Evolutionary conservation across 2,113 vertebrate genomes (phyloP), one percentile per base, ranked within the genome.

Genomic region (Copsychus sechellarum): DNA sequence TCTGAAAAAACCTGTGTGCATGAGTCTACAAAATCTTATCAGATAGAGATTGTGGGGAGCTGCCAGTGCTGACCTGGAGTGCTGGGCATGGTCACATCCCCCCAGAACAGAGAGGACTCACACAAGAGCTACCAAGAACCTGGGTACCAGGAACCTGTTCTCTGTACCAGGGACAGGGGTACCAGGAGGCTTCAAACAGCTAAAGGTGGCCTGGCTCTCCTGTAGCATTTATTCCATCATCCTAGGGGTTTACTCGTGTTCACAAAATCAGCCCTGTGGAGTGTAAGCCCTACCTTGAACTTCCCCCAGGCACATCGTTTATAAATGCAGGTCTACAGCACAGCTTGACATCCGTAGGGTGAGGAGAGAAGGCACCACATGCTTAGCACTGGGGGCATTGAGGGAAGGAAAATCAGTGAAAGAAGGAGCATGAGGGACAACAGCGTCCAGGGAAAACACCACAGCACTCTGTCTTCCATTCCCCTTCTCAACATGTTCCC

Each of bases 281-380:
- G 7, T 16, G 10, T 33, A 70, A 92, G 3, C 43, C 19, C 47
- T 42, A 3, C 34, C 15, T 3, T 31, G 76, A 78, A 17, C 16
- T n/a, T 87, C 23, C 64, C 78, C 40, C 42, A 54, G 48, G 13
- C 33, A 78, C 26, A 33, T 9, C 0, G 14, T 71, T 60, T 58
- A 28, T 12, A 47, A 81, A 54, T 14, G 13, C 9, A 38, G 1
- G 0, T 22, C 29, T 50, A 23, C 19, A 34, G 9, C 3, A 2
- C 38, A 70, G 21, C 24, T 51, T 51, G 53, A 23, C 25, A 38
- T 22, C 1, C 1, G 26, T 0, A 5, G 14, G 48, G 40, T 64
- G 29, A 53, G 43, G 13, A 78, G 28, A 1, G 54, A 76, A 70
- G 40, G 10, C 43, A 77, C 14, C 50, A 28, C 0, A 1, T 48